Conservation (phyloP, 2,797 vertebrate genomes). For the Sebastes reedi region DNA sequence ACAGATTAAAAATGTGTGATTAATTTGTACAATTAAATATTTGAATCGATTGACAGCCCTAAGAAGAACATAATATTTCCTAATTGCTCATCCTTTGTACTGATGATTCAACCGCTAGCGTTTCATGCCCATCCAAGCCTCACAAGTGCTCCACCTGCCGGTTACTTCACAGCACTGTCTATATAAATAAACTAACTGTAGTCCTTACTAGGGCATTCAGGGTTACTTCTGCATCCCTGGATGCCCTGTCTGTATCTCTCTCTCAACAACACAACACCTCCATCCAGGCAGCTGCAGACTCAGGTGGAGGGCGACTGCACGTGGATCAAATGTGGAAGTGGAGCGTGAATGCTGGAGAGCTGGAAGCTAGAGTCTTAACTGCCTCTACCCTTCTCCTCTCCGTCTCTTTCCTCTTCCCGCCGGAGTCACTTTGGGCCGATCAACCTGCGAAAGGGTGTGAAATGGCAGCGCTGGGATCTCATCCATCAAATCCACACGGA, state of each 20-base stretch:
- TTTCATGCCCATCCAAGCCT: background rate
- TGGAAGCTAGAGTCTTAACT: constrained; percentile 35
- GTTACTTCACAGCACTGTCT: background rate
- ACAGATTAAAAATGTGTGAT: too few species aligned
- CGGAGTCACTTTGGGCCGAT: constrained; percentile 45
- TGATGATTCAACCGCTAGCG: background rate
- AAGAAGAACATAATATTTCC: too few species aligned
- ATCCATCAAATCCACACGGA: constrained; percentile 58
- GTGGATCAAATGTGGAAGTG: constrained; percentile 65
- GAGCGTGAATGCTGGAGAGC: constrained; percentile 57
- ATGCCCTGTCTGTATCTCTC: constrained; percentile 1
- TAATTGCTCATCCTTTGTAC: background rate
- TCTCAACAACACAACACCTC: constrained; percentile 31
- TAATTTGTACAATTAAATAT: too few species aligned
- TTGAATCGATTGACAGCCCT: too few species aligned
- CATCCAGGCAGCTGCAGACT: constrained; percentile 23
- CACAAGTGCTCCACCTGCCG: background rate
- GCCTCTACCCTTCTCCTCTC: constrained; percentile 13
- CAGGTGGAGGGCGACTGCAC: constrained; percentile 32
- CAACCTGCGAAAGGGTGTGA: constrained; percentile 47
- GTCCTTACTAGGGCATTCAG: background rate
- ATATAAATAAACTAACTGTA: background rate
- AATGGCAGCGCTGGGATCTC: constrained; percentile 51
- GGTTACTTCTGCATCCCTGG: background rate
- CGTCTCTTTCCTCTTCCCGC: constrained; percentile 22